Base-by-base conservation (phyloP, 1,140 invertebrate genomes). In the Plectus sambesii region DNA sequence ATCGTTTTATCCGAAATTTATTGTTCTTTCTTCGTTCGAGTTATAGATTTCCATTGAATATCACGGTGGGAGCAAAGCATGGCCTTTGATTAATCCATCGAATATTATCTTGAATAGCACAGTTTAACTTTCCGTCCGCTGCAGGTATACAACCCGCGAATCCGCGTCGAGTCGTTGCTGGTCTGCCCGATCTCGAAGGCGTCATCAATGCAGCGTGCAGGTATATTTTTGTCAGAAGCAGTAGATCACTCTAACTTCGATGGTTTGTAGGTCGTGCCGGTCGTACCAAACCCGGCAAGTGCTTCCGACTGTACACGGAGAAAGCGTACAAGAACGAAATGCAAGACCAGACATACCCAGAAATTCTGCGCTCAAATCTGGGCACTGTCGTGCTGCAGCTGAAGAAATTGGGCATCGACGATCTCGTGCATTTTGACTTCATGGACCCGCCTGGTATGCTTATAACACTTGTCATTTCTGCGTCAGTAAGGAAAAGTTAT, bases 121-220 rank as follows among this genome's bases (percentile, higher is more conserved):
- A 33, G n/a, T 33, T 12, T 12, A 33, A 12, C 8, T 9, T 9
- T 12, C 53, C 23, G 0, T 36, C n/a, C n/a, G n/a, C n/a, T n/a
- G 90, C 92, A 1, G 30, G 84, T 96, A 0, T 96, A 94, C 69
- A 94, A 96, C 76, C 90, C 90, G 8, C 77, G 89, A 61, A 93
- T 94, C 63, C 78, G 94, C 53, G 92, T 99, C 2, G 94, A 99
- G 71, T 96, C 89, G 9, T 74, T 99, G 9, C 73, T 99, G 5
- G 93, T 99, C 12, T 96, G 92, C 0, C 88, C 93, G 0, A 98
- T 99, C 47, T 96, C 89, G 69, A 98, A 97, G 76, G 94, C 94
- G 0, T 96, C 89, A n/a, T 89, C 93, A 0, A 90, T 98, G 72
- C 94, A 99, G 72, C 75, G 93, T 59, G 92, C 93, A 2, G 64